Evolutionary conservation across 2,797 vertebrate species (phyloP).

Genomic region (Aphelocoma californica): DNA sequence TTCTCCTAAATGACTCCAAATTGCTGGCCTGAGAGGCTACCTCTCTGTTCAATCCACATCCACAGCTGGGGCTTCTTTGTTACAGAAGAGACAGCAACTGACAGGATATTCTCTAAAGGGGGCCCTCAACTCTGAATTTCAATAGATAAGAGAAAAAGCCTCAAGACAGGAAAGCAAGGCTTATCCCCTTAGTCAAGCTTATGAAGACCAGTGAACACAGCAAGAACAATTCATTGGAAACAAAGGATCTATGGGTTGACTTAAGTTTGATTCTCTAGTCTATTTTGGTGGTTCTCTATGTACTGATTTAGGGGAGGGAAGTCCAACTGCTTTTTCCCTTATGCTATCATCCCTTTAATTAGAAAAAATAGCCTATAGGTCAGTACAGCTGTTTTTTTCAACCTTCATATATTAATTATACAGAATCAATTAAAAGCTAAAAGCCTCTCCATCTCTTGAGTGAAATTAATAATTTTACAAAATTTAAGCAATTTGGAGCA

Average conservation of each 20-base stretch:
- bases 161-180: conserved; percentile 45
- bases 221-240: conserved; percentile 18
- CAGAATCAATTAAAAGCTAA: not conserved
- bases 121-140: conserved; percentile 43
- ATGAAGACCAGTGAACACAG: conserved; percentile 18
- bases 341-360: not conserved
- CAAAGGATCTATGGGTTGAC: conserved; percentile 1
- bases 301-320: not conserved
- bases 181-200: conserved; percentile 18
- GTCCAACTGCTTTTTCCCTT: not conserved
- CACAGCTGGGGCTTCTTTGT: conserved; percentile 27
- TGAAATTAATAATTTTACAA: not conserved
- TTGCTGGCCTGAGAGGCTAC: not conserved
- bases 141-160: conserved; percentile 44
- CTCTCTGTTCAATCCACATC: not conserved
- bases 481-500: not conserved
- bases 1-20: not conserved
- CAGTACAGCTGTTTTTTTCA: not conserved
- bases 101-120: not conserved
- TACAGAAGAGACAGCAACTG: not conserved
- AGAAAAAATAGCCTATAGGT: not conserved
- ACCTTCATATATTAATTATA: not conserved
- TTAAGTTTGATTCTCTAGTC: conserved; percentile 3
- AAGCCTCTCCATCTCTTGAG: not conserved
- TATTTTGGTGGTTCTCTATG: conserved; percentile 2